Evolutionary conservation across 2,888 invertebrate genomes (phyloP), one percentile per base, ranked within the genome.

Genomic region (Gymnoscelis rufifasciata): DNA sequence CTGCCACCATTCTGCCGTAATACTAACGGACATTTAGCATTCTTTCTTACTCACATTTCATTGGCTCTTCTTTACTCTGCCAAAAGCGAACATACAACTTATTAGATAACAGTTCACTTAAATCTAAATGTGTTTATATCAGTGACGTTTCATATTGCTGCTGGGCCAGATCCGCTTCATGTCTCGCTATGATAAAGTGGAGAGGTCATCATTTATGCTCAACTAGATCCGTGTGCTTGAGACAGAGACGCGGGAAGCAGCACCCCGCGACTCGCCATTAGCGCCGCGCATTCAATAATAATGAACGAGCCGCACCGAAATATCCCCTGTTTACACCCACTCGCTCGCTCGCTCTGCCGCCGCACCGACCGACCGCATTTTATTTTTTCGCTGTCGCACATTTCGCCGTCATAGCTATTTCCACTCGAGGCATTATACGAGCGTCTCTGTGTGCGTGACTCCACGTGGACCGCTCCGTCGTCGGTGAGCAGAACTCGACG

Each of bases 341-440:
- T 83, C 86, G 83, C 72, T 71, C 75, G 72, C 80, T 76, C 78
- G 68, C 68, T 64, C 69, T 70, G 65, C 72, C 71, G 74, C 78
- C 58, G 75, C 79, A 79, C 83, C 82, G 80, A 83, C 87, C 87
- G 87, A 88, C 87, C 88, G 86, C 87, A 86, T 88, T 88, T 88
- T 88, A 88, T 88, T 88, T 88, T 88, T 88, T 88, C 87, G 88
- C 86, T 83, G 86, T 88, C 88, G 88, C 88, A 86, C 88, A 88
- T 88, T 88, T 88, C 87, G 88, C 88, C 87, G 88, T 88, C 88
- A 88, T 88, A 87, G 88, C 88, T 88, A 88, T 88, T 88, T 87
- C 88, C 87, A 88, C 87, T 88, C 86, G 83, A 87, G 82, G 83
- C 84, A 86, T 86, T 87, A 87, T 87, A 87, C 82, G 77, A 71